Evolutionary conservation across 1,140 invertebrate genomes (phyloP).

Genomic region (Callitettix versicolor): DNA sequence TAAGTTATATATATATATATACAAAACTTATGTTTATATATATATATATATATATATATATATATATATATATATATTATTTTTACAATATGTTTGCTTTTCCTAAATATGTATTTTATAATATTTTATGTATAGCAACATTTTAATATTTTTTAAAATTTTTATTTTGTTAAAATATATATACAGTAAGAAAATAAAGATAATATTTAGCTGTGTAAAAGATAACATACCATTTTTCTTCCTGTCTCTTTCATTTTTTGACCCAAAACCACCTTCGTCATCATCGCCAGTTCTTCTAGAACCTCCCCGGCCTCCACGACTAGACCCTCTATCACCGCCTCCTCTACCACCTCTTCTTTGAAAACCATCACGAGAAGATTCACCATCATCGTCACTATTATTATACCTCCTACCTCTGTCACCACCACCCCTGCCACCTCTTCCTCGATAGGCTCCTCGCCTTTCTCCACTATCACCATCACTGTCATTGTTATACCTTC

Average conservation of each 20-base stretch:
- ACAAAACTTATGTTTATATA: too few relatives aligned
- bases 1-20: too few relatives aligned
- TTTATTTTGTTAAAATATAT: too few relatives aligned
- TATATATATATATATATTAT: too few relatives aligned
- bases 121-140: too few relatives aligned
- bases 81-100: too few relatives aligned
- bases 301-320: slow-evolving; percentile 14
- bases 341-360: slow-evolving; percentile 1
- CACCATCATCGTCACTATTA: slow-evolving; percentile 1
- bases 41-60: too few relatives aligned
- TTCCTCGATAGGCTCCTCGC: background rate
- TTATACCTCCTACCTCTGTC: background rate
- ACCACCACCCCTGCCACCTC: background rate
- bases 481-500: slow-evolving; percentile 2
- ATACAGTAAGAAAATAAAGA: too few relatives aligned
- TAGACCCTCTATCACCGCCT: slow-evolving; percentile 14
- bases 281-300: background rate
- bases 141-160: too few relatives aligned
- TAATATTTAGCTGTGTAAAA: too few relatives aligned
- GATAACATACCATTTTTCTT: too few relatives aligned
- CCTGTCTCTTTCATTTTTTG: slow-evolving; percentile 3
- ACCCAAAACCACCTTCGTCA: slow-evolving; percentile 15
- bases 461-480: slow-evolving; percentile 9
- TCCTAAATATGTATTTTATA: too few relatives aligned
- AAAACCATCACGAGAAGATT: slow-evolving; percentile 7